Conservation (phyloP, 2,113 vertebrate genomes). For the Mirza zaza region DNA sequence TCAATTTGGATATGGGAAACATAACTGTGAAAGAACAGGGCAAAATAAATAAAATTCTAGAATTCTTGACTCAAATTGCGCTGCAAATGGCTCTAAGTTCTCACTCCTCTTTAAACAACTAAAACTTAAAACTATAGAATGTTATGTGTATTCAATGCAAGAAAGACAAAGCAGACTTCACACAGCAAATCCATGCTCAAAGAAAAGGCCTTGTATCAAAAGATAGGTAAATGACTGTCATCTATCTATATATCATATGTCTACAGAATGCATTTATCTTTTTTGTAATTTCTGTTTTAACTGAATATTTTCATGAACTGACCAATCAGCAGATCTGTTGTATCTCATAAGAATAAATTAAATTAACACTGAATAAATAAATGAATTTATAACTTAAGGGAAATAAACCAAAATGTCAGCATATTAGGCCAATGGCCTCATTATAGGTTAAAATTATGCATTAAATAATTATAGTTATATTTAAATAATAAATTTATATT, state of each 20-base stretch:
- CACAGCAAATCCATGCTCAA: background rate
- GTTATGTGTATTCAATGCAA: background rate
- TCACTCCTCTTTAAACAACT: background rate
- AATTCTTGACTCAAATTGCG: background rate
- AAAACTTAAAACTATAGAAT: background rate
- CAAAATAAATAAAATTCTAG: constrained; percentile 33
- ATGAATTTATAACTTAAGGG: background rate
- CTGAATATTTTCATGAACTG: constrained; percentile 42
- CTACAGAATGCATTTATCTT: background rate
- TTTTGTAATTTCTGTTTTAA: background rate
- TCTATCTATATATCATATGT: background rate
- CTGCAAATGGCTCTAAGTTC: background rate
- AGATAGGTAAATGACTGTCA: background rate
- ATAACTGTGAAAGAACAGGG: background rate
- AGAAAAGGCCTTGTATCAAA: background rate
- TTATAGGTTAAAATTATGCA: background rate
- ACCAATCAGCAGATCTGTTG: background rate
- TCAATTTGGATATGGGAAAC: background rate
- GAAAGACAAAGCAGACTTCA: background rate
- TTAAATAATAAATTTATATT: background rate
- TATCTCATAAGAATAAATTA: constrained; percentile 27
- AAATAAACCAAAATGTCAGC: constrained; percentile 35
- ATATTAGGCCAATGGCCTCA: background rate
- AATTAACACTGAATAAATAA: constrained; percentile 35
- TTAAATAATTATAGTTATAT: background rate